phyloP scores from a whole-genome alignment of 2,113 vertebrate species.

The Aptenodytes forsteri region DNA sequence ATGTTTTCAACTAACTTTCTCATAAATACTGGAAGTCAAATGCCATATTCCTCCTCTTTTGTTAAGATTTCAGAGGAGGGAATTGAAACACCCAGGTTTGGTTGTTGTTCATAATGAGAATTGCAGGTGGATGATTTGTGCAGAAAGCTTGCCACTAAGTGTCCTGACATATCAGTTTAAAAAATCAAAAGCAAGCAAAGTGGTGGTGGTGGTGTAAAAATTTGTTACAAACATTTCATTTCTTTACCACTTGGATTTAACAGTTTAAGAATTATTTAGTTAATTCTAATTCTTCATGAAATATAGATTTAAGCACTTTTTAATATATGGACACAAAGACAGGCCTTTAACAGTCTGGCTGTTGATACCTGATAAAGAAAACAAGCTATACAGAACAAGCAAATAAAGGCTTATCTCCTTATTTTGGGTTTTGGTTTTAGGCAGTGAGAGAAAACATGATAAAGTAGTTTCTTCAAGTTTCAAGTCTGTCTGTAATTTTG shows the following conservation, averaged over 20 bases:
- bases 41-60: background rate
- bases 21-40: background rate
- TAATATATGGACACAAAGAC: background rate
- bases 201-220: background rate
- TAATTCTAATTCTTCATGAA: background rate
- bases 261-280: background rate
- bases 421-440: background rate
- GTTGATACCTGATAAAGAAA: background rate
- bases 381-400: background rate
- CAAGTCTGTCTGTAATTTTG: background rate
- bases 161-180: background rate
- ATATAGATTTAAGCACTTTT: background rate
- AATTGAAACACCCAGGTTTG: background rate
- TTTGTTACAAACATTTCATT: background rate
- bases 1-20: slow-evolving; percentile 8
- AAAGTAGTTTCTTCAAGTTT: background rate
- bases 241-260: background rate
- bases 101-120: background rate
- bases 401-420: background rate
- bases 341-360: background rate
- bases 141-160: background rate
- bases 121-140: background rate
- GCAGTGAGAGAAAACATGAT: background rate
- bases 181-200: background rate
- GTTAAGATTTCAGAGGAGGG: background rate